Conservation (phyloP, 2,888 invertebrate species). For the Acrobasis repandana region DNA sequence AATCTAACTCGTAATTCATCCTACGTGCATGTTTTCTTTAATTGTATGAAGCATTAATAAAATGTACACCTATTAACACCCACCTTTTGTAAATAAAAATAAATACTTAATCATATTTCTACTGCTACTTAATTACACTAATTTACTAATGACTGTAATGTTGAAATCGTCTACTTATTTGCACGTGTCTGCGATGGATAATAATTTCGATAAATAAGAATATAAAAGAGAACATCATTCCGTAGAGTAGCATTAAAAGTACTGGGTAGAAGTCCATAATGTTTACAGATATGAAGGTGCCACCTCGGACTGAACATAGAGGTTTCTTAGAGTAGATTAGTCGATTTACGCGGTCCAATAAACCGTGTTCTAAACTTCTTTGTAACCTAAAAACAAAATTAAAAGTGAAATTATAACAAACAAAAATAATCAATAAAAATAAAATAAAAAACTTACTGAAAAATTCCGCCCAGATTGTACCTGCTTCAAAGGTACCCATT, state of each 20-base stretch:
- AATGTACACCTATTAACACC: too few species aligned
- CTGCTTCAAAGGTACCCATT: too few species aligned
- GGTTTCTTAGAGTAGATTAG: constrained; percentile 84
- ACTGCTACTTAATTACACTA: background rate
- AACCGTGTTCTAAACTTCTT: constrained; percentile 82
- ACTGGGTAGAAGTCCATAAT: constrained; percentile 82
- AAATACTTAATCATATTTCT: background rate
- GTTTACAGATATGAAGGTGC: constrained; percentile 84
- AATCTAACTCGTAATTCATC: background rate
- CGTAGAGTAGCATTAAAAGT: constrained; percentile 63
- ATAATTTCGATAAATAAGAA: constrained; percentile 9
- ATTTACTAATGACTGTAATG: background rate
- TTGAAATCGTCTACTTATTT: constrained; percentile 2
- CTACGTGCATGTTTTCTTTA: too few species aligned
- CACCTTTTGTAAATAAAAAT: too few species aligned
- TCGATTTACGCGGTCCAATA: constrained; percentile 78
- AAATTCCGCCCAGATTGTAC: too few species aligned
- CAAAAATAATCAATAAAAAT: too few species aligned
- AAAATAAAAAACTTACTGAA: too few species aligned
- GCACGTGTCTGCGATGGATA: constrained; percentile 4
- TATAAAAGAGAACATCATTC: constrained; percentile 36
- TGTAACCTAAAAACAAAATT: constrained; percentile 62
- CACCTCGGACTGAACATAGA: constrained; percentile 76
- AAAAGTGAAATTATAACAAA: background rate
- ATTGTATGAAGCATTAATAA: too few species aligned